phyloP scores from a whole-genome alignment of 2,888 invertebrate genomes.

The Ophion obscuratus region DNA sequence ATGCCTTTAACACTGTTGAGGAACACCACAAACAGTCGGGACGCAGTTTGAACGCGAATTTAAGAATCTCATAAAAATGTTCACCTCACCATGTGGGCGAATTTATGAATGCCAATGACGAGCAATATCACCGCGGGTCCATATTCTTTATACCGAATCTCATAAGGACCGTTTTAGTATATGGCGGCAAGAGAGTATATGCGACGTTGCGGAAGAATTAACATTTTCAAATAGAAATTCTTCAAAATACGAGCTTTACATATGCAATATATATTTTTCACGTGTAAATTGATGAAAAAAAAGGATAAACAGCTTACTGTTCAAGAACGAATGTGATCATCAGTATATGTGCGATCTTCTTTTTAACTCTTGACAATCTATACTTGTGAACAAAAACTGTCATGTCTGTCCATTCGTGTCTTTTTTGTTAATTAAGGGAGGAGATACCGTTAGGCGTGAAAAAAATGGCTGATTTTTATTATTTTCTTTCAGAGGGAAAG shows the following conservation, averaged over 20 bases:
- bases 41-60: constrained; percentile 72
- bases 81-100: constrained; percentile 61
- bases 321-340: no score
- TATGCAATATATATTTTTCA: no score
- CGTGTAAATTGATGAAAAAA: no score
- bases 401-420: no score
- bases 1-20: not conserved
- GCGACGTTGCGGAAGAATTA: not conserved
- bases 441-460: no score
- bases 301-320: no score
- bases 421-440: no score
- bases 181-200: not conserved
- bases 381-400: no score
- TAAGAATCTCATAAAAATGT: constrained; percentile 74
- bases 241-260: no score
- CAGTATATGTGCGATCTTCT: no score
- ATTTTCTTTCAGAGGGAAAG: not conserved
- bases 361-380: no score
- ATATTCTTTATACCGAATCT: constrained; percentile 72
- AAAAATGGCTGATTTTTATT: not conserved
- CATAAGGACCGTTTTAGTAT: constrained; percentile 65
- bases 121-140: constrained; percentile 71
- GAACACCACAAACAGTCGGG: constrained; percentile 12
- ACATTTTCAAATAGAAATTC: no score
- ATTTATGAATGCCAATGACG: constrained; percentile 78